These are phyloP conservation scores for Ptilonorhynchus violaceus DNA, from an alignment of 2,113 vertebrate species.

Conservation along the genomic window DNA sequence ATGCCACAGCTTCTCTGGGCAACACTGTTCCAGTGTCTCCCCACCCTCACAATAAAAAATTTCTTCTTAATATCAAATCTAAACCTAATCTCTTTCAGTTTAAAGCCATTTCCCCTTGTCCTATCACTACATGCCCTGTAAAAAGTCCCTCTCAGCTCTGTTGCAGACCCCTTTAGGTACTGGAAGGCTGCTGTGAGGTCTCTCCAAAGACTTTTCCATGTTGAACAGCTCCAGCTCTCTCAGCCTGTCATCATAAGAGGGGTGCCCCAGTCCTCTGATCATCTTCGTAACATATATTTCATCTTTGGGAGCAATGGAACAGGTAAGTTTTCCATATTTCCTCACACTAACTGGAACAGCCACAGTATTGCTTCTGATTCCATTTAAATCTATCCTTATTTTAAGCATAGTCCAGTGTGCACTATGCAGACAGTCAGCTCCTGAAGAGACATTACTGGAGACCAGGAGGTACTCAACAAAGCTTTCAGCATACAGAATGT, in stretches of 20 bases:
- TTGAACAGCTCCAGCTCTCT: not conserved
- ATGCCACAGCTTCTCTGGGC: not conserved
- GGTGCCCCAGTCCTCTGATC: not conserved
- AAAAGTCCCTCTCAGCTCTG: not conserved
- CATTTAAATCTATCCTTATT: not conserved
- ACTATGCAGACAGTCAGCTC: not conserved
- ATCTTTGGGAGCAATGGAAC: not conserved
- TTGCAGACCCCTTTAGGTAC: not conserved
- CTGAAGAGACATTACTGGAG: not conserved
- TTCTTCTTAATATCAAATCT: not conserved
- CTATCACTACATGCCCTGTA: not conserved
- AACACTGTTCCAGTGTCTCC: not conserved
- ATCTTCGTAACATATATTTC: not conserved
- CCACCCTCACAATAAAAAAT: too few species aligned
- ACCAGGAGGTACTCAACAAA: not conserved
- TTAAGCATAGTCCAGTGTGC: not conserved
- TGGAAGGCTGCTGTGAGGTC: not conserved
- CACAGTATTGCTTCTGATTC: not conserved
- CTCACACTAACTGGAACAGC: not conserved
- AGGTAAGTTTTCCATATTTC: not conserved
- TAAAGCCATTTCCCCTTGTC: not conserved
- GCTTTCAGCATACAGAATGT: not conserved
- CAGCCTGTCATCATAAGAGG: not conserved
- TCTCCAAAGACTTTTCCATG: not conserved
- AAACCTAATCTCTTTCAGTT: not conserved